These are phyloP conservation scores for Macrostomum lignano DNA, from an alignment of 1,140 invertebrate species.

Conservation along the genomic window DNA sequence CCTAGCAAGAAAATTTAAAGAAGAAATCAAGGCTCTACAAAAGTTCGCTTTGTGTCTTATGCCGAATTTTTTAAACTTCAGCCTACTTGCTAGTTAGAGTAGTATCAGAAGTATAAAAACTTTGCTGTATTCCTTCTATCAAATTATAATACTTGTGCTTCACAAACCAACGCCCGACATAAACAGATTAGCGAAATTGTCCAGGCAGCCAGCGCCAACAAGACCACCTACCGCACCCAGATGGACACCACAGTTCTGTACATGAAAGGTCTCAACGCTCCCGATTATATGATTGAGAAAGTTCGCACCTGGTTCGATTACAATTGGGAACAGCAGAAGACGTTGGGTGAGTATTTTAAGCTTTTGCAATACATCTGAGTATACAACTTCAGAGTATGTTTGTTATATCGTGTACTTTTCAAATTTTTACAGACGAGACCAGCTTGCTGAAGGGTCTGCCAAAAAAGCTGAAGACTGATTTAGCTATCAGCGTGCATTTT, in stretches of 20 bases:
- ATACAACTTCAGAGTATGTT: too few relatives aligned
- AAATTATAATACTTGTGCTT: too few relatives aligned
- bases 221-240: conserved; percentile 49
- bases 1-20: too few relatives aligned
- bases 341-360: conserved; percentile 42
- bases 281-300: conserved; percentile 40
- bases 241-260: conserved; percentile 36
- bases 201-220: conserved; percentile 51
- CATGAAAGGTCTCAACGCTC: conserved; percentile 47
- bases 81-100: too few relatives aligned
- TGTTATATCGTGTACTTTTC: too few relatives aligned
- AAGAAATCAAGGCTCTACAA: too few relatives aligned
- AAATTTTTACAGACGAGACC: conserved; percentile 43
- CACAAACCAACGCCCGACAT: too few relatives aligned
- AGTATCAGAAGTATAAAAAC: too few relatives aligned
- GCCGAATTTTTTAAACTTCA: too few relatives aligned
- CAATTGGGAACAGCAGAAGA: conserved; percentile 67
- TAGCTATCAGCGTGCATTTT: conserved; percentile 65
- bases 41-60: too few relatives aligned
- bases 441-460: conserved; percentile 49
- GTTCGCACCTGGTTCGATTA: conserved; percentile 66
- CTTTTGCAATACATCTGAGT: too few relatives aligned
- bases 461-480: conserved; percentile 59
- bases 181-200: conserved; percentile 56
- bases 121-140: too few relatives aligned